Percentiles rank a stretch among this genome's conserved stretches.
Conservation (phyloP, 2,888 invertebrate genomes). For the Cotesia congregata region DNA sequence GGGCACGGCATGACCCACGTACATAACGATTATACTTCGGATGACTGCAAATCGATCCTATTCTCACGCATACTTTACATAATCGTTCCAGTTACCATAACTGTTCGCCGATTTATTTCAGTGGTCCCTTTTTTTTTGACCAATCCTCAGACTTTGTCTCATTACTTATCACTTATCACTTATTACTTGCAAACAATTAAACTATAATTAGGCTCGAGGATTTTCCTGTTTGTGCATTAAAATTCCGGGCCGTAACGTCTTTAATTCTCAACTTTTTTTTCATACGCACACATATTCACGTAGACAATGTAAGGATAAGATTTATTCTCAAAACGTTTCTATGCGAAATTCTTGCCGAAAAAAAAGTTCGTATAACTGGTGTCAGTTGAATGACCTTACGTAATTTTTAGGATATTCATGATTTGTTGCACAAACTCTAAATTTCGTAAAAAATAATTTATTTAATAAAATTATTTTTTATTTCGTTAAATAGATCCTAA, state of each 20-base stretch:
- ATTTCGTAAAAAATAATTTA: too few relatives aligned
- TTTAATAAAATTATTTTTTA: too few relatives aligned
- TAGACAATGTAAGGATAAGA: neutral
- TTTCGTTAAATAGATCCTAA: too few relatives aligned
- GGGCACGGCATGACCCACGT: conserved; percentile 39
- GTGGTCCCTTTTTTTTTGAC: neutral
- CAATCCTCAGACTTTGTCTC: too few relatives aligned
- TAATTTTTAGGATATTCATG: neutral
- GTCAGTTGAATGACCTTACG: conserved; percentile 10
- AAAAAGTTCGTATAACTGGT: conserved; percentile 9
- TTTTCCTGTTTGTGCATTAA: too few relatives aligned
- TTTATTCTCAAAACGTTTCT: conserved; percentile 30
- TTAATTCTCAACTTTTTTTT: too few relatives aligned
- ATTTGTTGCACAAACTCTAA: too few relatives aligned
- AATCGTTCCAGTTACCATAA: conserved; percentile 7
- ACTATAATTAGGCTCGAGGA: too few relatives aligned
- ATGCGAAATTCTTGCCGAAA: conserved; percentile 21
- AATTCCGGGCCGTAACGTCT: too few relatives aligned
- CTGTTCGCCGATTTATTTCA: neutral
- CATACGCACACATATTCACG: neutral
- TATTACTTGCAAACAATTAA: too few relatives aligned
- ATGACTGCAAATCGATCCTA: conserved; percentile 34
- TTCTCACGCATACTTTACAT: conserved; percentile 35
- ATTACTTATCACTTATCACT: too few relatives aligned
- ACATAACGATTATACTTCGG: conserved; percentile 24